Evolutionary conservation across 2,797 vertebrate species (phyloP).

Genomic region (Pteronotus mesoamericanus): DNA sequence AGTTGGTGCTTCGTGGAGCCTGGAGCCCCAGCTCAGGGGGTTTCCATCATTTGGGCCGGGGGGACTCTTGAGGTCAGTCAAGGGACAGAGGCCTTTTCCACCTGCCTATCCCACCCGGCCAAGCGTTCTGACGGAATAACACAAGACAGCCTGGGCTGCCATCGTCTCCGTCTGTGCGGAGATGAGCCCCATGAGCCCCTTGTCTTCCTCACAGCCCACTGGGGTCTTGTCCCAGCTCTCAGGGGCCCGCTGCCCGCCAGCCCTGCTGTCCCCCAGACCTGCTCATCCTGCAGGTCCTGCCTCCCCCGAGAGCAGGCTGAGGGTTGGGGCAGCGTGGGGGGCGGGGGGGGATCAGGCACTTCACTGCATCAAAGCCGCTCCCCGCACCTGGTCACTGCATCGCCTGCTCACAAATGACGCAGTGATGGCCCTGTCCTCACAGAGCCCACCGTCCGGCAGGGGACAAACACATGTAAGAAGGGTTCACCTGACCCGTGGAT

Average conservation of each 20-base stretch:
- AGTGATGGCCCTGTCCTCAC: neutral
- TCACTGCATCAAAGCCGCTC: neutral
- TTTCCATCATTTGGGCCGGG: neutral
- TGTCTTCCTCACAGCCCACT: neutral
- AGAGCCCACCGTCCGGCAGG: neutral
- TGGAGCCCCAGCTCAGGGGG: neutral
- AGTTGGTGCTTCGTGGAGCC: neutral
- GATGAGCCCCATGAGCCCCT: neutral
- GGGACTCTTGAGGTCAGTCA: neutral
- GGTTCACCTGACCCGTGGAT: neutral
- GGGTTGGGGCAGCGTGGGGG: neutral
- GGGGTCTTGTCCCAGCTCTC: neutral
- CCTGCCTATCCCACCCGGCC: neutral
- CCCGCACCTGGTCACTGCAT: fast-evolving
- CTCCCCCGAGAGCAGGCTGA: too few relatives aligned
- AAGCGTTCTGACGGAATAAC: fast-evolving
- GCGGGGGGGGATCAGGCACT: too few relatives aligned
- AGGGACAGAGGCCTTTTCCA: neutral
- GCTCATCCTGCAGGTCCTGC: too few relatives aligned
- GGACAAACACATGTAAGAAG: fast-evolving
- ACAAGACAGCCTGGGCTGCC: fast-evolving
- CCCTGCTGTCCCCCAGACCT: too few relatives aligned
- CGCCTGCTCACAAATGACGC: neutral
- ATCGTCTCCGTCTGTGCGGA: fast-evolving
- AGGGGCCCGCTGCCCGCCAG: fast-evolving